Conservation (phyloP, 2,888 invertebrate species). For the Yponomeuta sedellus region DNA sequence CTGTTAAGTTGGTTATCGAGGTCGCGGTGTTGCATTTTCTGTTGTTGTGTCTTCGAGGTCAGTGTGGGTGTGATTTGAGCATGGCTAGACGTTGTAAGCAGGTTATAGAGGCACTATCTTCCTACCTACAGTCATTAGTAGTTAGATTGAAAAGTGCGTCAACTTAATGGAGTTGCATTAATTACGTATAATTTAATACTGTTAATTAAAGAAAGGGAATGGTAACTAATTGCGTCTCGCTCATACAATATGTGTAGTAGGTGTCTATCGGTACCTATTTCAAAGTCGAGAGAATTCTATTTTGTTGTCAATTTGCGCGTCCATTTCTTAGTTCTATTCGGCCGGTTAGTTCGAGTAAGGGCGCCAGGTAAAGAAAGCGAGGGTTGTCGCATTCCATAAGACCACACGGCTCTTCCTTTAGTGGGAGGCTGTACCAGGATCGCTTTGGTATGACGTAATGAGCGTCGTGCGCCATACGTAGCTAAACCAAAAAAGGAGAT, state of each 20-base stretch:
- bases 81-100: neutral
- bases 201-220: no score
- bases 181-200: no score
- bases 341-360: neutral
- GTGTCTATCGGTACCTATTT: no score
- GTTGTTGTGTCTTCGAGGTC: slow-evolving; percentile 4
- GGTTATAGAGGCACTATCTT: neutral
- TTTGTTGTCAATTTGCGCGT: neutral
- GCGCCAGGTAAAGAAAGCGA: slow-evolving; percentile 13
- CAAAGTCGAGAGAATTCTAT: no score
- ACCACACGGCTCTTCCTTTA: neutral
- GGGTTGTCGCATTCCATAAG: neutral
- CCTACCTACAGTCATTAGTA: neutral
- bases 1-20: slow-evolving; percentile 1
- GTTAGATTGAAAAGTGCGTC: no score
- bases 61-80: slow-evolving; percentile 1
- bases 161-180: no score
- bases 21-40: slow-evolving; percentile 13
- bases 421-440: neutral
- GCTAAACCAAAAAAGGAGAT: slow-evolving; percentile 1
- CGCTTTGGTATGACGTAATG: neutral
- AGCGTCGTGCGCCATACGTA: neutral
- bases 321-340: neutral
- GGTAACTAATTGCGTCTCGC: no score
- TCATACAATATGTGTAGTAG: no score